phyloP scores from a whole-genome alignment of 2,888 invertebrate genomes.

The Agrochola circellaris region DNA sequence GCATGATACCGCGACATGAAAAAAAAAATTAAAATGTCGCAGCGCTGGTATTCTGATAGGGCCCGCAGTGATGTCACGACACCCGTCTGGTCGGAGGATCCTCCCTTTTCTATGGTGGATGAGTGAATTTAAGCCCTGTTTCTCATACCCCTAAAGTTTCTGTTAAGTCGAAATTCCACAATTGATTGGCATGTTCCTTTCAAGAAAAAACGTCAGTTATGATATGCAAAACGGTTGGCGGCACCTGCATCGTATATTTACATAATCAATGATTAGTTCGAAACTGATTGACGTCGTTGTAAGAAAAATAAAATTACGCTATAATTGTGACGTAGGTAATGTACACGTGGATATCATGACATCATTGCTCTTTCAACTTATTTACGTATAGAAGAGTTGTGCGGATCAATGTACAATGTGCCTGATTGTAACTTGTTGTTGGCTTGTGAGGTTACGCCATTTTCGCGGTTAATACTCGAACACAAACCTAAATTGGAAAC shows the following conservation, averaged over 20 bases:
- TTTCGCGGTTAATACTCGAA: conserved; percentile 38
- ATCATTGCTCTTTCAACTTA: conserved; percentile 31
- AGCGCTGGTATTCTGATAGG: too few relatives aligned
- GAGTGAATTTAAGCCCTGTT: too few relatives aligned
- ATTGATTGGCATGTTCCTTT: conserved; percentile 30
- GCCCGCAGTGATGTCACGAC: too few relatives aligned
- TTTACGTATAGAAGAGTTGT: conserved; percentile 1
- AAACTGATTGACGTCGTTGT: conserved; percentile 13
- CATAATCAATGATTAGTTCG: conserved; percentile 23
- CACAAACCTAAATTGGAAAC: conserved; percentile 38
- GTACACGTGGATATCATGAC: conserved; percentile 14
- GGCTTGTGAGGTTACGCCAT: conserved; percentile 27
- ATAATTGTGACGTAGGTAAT: conserved; percentile 11
- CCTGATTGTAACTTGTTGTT: conserved; percentile 16
- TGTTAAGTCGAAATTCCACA: conserved; percentile 4
- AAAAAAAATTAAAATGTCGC: too few relatives aligned
- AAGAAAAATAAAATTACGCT: conserved; percentile 18
- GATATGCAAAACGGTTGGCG: conserved; percentile 1
- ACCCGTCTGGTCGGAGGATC: too few relatives aligned
- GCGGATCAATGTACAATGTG: conserved; percentile 15
- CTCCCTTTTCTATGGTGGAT: too few relatives aligned
- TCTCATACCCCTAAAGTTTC: too few relatives aligned
- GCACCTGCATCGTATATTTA: not conserved
- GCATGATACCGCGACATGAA: too few relatives aligned
- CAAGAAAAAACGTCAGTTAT: conserved; percentile 24